These are phyloP conservation scores for Leucoraja ocellata DNA, from an alignment of 2,797 vertebrate genomes.

Conservation along the genomic window DNA sequence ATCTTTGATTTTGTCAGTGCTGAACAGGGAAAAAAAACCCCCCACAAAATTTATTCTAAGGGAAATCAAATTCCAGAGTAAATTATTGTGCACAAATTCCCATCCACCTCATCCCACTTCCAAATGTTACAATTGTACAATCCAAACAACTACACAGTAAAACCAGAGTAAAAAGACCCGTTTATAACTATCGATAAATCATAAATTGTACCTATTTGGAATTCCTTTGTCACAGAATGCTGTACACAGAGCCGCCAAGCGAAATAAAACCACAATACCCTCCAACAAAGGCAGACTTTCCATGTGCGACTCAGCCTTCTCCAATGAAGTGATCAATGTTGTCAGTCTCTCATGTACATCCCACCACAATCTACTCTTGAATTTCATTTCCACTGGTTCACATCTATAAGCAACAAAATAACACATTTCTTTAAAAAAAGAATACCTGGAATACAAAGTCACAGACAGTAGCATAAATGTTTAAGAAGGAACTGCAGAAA, in stretches of 20 bases:
- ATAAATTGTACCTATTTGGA: constrained; percentile 51
- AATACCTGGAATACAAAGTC: neutral
- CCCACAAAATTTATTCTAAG: neutral
- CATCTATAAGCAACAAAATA: constrained; percentile 51
- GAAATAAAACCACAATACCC: constrained; percentile 67
- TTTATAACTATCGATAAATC: neutral
- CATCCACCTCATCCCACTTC: neutral
- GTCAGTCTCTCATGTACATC: constrained; percentile 60
- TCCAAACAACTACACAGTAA: neutral
- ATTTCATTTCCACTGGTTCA: constrained; percentile 64
- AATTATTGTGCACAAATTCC: neutral
- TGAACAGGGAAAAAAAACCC: neutral
- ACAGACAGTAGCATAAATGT: too few species aligned
- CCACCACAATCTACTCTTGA: constrained; percentile 70
- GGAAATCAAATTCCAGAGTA: neutral
- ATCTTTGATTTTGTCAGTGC: neutral
- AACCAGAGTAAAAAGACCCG: neutral
- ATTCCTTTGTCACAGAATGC: constrained; percentile 53
- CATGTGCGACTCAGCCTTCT: constrained; percentile 44
- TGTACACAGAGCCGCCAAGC: constrained; percentile 68
- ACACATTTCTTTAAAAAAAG: constrained; percentile 22
- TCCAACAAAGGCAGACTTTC: constrained; percentile 56
- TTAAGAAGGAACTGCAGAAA: too few species aligned
- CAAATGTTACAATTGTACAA: neutral
- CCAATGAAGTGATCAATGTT: constrained; percentile 60